Percentiles rank a stretch among this genome's conserved stretches.
Evolutionary conservation across 2,888 invertebrate genomes (phyloP).

Genomic region (Notodonta ziczac): DNA sequence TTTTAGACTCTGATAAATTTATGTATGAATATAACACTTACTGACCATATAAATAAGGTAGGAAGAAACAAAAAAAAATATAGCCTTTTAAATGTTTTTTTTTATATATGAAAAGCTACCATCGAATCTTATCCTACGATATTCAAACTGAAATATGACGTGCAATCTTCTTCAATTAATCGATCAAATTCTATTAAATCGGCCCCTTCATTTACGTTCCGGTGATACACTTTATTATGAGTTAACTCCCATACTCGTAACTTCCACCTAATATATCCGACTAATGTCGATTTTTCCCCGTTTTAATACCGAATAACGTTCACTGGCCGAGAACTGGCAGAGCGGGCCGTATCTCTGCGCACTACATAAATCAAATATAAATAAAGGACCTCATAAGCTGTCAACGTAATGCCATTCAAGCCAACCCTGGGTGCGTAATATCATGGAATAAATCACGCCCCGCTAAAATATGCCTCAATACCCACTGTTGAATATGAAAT

Average conservation of each 20-base stretch:
- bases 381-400: conserved; percentile 82
- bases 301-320: conserved; percentile 51
- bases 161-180: too few species aligned
- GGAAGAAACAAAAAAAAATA: background rate
- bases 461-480: conserved; percentile 78
- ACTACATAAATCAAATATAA: conserved; percentile 81
- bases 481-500: conserved; percentile 73
- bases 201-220: too few species aligned
- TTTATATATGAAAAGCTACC: too few species aligned
- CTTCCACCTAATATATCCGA: conserved; percentile 19
- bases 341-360: conserved; percentile 68
- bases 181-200: too few species aligned
- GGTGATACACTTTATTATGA: background rate
- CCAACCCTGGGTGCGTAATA: conserved; percentile 77
- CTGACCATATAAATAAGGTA: conserved; percentile 15
- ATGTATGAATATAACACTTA: conserved; percentile 56
- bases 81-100: too few species aligned
- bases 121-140: too few species aligned
- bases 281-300: conserved; percentile 37
- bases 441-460: conserved; percentile 77
- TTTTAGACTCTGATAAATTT: conserved; percentile 52
- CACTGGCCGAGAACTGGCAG: conserved; percentile 43
- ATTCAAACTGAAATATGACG: too few species aligned
- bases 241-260: background rate
- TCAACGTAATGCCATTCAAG: conserved; percentile 81